A percentile compares a stretch with the other conserved stretches of the same genome.
Evolutionary conservation across 2,888 invertebrate species (phyloP).

Genomic region (Octonoba sinensis): DNA sequence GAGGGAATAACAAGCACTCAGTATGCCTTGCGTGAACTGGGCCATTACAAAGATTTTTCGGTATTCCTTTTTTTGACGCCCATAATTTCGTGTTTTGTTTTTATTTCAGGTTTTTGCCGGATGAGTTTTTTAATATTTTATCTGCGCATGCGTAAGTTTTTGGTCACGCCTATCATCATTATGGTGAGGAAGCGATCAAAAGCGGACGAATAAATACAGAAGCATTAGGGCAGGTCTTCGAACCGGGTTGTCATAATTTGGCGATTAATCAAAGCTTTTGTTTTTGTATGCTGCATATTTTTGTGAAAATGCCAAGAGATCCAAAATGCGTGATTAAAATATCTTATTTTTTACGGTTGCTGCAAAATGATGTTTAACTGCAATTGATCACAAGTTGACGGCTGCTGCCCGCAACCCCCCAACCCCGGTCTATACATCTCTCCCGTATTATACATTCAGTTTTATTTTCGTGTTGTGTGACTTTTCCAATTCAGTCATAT

Average conservation of each 20-base stretch:
- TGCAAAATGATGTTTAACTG: no score
- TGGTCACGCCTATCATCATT: conserved; percentile 34
- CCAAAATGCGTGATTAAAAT: no score
- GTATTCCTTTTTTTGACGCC: conserved; percentile 17
- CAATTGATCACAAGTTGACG: no score
- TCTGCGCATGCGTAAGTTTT: conserved; percentile 35
- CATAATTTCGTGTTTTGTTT: conserved; percentile 26
- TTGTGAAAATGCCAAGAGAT: no score
- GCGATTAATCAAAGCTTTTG: conserved; percentile 35
- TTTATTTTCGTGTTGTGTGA: no score
- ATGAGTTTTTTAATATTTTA: background rate
- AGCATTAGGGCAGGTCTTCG: conserved; percentile 32
- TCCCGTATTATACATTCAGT: no score
- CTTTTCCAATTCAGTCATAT: no score
- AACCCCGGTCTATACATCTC: no score
- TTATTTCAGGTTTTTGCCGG: background rate
- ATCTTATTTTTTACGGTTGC: no score
- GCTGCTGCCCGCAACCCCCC: no score
- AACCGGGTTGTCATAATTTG: conserved; percentile 46
- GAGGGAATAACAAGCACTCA: conserved; percentile 24
- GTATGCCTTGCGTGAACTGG: conserved; percentile 35
- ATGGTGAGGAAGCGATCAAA: conserved; percentile 29
- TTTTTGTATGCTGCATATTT: no score
- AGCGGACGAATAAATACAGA: conserved; percentile 38
- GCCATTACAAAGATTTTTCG: conserved; percentile 39